A percentile compares a stretch with the other conserved stretches of the same genome.
phyloP scores from a whole-genome alignment of 1,140 invertebrate genomes.

The Nephila pilipes region DNA sequence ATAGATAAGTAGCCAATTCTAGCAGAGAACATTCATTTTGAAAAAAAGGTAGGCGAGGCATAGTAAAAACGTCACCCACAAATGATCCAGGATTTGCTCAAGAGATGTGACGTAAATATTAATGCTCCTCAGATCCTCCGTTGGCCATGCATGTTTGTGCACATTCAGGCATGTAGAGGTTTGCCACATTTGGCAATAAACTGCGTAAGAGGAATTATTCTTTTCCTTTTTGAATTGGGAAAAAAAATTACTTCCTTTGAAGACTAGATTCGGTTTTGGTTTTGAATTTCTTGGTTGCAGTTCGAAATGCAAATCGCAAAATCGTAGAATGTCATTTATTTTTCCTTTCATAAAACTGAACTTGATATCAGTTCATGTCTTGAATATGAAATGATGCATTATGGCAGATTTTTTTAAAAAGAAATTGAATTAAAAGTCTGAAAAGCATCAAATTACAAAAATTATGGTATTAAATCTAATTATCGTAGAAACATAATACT shows the following conservation, averaged over 20 bases:
- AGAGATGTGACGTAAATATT: slow-evolving; percentile 39
- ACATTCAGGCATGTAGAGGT: background rate
- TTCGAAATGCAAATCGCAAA: background rate
- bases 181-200: slow-evolving; percentile 27
- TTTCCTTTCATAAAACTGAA: background rate
- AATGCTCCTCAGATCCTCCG: background rate
- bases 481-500: no score
- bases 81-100: slow-evolving; percentile 26
- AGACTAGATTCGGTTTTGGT: slow-evolving; percentile 1
- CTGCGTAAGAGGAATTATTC: background rate
- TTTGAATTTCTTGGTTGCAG: background rate
- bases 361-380: no score
- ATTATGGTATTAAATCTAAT: no score
- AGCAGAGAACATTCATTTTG: no score
- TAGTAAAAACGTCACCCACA: slow-evolving; percentile 1
- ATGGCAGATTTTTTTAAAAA: no score
- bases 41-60: slow-evolving; percentile 42
- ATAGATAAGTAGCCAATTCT: background rate
- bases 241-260: background rate
- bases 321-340: background rate
- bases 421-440: no score
- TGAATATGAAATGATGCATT: no score
- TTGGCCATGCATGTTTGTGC: background rate
- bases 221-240: no score
- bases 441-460: no score